Percentiles rank a stretch among this genome's conserved stretches.
Evolutionary conservation across 2,888 invertebrate species (phyloP).

Genomic region (Diplolepis rosae): DNA sequence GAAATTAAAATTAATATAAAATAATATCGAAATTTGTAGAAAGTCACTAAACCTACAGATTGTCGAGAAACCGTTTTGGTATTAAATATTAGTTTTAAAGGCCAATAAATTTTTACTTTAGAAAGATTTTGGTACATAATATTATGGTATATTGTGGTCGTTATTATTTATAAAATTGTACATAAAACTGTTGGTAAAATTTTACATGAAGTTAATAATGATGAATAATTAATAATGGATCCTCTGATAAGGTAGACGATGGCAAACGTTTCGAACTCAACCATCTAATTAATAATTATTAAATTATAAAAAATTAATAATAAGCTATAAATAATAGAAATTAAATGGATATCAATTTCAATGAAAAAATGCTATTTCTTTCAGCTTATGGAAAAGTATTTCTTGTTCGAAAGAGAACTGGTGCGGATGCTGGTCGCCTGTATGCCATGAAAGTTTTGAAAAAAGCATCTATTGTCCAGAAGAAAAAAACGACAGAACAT

Average conservation of each 20-base stretch:
- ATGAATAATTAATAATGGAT: too few relatives aligned
- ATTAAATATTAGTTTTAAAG: neutral
- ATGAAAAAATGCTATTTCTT: slow-evolving; percentile 60
- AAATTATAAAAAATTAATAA: too few relatives aligned
- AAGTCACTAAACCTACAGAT: neutral
- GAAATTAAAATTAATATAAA: slow-evolving; percentile 4
- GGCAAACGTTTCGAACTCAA: too few relatives aligned
- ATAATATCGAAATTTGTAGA: neutral
- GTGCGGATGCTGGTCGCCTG: slow-evolving; percentile 88
- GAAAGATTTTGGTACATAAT: too few relatives aligned
- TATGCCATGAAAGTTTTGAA: slow-evolving; percentile 99
- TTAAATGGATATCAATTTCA: neutral
- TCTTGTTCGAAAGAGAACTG: slow-evolving; percentile 93
- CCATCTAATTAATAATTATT: too few relatives aligned
- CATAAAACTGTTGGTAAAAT: too few relatives aligned
- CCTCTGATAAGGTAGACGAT: too few relatives aligned
- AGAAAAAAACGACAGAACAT: slow-evolving; percentile 96
- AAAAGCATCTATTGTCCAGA: slow-evolving; percentile 95
- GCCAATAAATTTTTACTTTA: neutral
- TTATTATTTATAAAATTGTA: too few relatives aligned
- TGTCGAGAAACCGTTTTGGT: neutral
- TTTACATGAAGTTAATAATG: too few relatives aligned
- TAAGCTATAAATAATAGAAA: too few relatives aligned
- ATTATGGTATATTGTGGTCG: too few relatives aligned
- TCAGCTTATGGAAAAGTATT: slow-evolving; percentile 97